phyloP scores from a whole-genome alignment of 2,888 invertebrate species.

The Teleiodes luculella region DNA sequence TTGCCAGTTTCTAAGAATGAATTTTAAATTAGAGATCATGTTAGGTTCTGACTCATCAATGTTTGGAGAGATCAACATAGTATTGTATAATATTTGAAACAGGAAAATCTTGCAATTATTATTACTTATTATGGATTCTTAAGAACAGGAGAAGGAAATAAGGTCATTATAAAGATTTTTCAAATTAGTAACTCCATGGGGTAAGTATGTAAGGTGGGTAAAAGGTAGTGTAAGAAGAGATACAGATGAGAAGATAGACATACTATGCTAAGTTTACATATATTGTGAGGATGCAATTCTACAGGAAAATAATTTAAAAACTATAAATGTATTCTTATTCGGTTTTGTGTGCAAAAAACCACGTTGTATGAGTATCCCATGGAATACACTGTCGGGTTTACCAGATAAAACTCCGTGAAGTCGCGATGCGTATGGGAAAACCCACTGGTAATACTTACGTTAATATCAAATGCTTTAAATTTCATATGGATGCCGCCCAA shows the following conservation, averaged over 20 bases:
- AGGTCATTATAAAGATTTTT: no score
- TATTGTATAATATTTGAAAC: neutral
- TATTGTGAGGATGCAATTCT: neutral
- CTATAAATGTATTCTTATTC: neutral
- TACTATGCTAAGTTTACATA: no score
- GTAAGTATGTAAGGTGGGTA: no score
- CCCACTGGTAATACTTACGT: constrained; percentile 55
- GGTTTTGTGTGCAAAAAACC: neutral
- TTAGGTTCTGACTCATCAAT: neutral
- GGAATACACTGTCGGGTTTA: neutral
- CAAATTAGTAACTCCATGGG: no score
- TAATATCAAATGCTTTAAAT: constrained; percentile 79
- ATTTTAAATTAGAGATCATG: neutral
- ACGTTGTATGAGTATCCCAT: neutral
- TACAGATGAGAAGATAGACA: no score
- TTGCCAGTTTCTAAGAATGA: no score
- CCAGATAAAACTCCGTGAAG: neutral
- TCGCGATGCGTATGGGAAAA: constrained; percentile 36
- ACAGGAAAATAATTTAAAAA: neutral
- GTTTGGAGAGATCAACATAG: neutral
- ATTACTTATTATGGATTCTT: neutral
- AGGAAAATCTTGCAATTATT: neutral
- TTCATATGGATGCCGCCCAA: constrained; percentile 84
- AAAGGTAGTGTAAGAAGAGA: no score
- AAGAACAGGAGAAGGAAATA: neutral